Percentiles rank a stretch among this genome's conserved stretches.
Conservation (phyloP, 1,140 invertebrate genomes). For the Dufourea novaeangliae region DNA sequence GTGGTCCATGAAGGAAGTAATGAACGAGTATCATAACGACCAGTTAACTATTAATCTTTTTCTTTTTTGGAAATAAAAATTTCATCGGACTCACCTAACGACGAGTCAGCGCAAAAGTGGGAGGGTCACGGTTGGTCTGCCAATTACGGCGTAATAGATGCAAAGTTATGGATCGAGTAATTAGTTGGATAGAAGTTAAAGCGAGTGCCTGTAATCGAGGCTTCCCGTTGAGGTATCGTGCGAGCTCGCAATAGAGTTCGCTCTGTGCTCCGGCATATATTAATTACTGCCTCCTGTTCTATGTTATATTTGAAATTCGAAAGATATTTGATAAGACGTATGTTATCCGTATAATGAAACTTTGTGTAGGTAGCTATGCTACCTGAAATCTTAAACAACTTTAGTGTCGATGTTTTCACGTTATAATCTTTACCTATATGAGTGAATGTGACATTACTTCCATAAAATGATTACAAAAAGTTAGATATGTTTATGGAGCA, state of each 20-base stretch:
- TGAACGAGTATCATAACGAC: too few species aligned
- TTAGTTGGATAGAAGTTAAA: constrained; percentile 56
- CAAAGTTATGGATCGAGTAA: constrained; percentile 62
- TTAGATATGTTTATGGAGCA: too few species aligned
- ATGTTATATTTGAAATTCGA: constrained; percentile 37
- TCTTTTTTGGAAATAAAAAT: neutral
- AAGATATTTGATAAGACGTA: constrained; percentile 17
- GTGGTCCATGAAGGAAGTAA: too few species aligned
- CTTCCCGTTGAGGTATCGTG: constrained; percentile 36
- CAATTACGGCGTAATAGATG: constrained; percentile 55
- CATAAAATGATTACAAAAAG: too few species aligned
- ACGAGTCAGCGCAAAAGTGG: neutral
- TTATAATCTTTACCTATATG: too few species aligned
- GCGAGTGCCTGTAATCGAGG: constrained; percentile 48
- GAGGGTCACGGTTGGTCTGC: constrained; percentile 18
- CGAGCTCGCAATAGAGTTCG: constrained; percentile 39
- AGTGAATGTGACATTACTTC: too few species aligned
- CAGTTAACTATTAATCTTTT: neutral
- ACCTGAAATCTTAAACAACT: too few species aligned
- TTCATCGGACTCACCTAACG: neutral
- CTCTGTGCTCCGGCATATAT: constrained; percentile 40
- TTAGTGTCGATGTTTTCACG: too few species aligned
- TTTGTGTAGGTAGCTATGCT: neutral
- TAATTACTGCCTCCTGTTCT: constrained; percentile 47
- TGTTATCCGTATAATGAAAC: neutral